phyloP scores from a whole-genome alignment of 2,888 invertebrate genomes.

The Megastigmus dorsalis region DNA sequence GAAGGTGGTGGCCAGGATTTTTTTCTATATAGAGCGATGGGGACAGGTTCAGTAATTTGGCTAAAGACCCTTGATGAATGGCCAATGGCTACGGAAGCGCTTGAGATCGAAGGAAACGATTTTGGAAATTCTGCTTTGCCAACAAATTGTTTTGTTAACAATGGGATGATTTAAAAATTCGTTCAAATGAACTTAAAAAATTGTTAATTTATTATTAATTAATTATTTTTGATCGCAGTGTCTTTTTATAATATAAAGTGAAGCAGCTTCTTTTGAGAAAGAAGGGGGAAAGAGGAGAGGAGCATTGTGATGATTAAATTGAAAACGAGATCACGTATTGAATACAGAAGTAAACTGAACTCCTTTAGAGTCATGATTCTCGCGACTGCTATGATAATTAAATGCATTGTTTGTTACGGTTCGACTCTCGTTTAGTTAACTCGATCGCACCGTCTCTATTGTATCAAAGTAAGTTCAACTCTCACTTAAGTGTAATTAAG shows the following conservation, averaged over 20 bases:
- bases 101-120: no score
- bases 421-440: conserved; percentile 33
- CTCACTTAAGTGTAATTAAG: conserved; percentile 34
- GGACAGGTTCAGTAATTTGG: background rate
- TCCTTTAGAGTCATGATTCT: background rate
- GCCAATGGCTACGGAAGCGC: no score
- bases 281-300: conserved; percentile 36
- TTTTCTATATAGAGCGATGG: conserved; percentile 2
- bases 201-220: no score
- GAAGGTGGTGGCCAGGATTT: background rate
- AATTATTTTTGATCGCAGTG: no score
- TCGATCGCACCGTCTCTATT: conserved; percentile 25
- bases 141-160: no score
- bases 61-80: conserved; percentile 5
- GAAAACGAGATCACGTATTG: background rate
- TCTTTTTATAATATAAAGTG: no score
- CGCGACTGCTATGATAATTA: conserved; percentile 34
- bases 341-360: conserved; percentile 13
- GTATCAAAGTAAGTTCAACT: conserved; percentile 34
- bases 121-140: no score
- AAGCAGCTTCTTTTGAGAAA: no score
- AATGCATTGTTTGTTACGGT: conserved; percentile 39
- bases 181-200: no score
- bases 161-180: background rate
- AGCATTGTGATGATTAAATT: conserved; percentile 21